A percentile compares a stretch with the other conserved stretches of the same genome.
phyloP scores from a whole-genome alignment of 2,888 invertebrate genomes.

The Calameuta idolon region DNA sequence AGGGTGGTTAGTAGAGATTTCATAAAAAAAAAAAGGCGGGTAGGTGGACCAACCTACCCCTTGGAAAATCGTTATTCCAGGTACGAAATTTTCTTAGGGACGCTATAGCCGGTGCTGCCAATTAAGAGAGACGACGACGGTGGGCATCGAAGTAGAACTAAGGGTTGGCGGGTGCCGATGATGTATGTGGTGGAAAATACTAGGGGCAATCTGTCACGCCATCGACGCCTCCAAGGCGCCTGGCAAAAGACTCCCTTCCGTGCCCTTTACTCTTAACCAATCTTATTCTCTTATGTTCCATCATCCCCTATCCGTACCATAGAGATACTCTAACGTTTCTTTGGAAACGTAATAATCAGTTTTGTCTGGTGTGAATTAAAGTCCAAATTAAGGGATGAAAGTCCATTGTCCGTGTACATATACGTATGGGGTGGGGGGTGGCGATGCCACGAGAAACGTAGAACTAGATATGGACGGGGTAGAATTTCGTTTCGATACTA shows the following conservation, averaged over 20 bases:
- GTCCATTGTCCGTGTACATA: neutral
- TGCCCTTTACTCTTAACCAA: neutral
- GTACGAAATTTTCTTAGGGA: conserved; percentile 3
- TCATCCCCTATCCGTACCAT: neutral
- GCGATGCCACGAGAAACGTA: neutral
- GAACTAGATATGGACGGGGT: neutral
- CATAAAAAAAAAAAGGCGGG: neutral
- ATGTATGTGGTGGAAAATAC: conserved; percentile 67
- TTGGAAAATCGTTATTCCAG: neutral
- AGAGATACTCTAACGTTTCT: neutral
- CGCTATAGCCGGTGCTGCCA: conserved; percentile 44
- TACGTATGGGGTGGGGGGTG: no score
- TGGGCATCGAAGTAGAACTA: conserved; percentile 59
- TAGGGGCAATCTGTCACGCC: conserved; percentile 63
- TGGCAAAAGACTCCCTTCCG: conserved; percentile 11
- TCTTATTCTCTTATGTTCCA: neutral
- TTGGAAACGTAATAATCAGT: neutral
- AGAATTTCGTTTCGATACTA: neutral
- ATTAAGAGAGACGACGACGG: conserved; percentile 57
- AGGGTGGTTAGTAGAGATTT: neutral
- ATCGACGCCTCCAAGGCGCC: conserved; percentile 59
- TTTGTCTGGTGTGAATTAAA: neutral
- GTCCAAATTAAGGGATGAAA: neutral
- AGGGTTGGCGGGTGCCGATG: conserved; percentile 57
- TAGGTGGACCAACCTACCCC: neutral